These are phyloP conservation scores for Avahi laniger DNA, from an alignment of 2,797 vertebrate species.

Conservation along the genomic window DNA sequence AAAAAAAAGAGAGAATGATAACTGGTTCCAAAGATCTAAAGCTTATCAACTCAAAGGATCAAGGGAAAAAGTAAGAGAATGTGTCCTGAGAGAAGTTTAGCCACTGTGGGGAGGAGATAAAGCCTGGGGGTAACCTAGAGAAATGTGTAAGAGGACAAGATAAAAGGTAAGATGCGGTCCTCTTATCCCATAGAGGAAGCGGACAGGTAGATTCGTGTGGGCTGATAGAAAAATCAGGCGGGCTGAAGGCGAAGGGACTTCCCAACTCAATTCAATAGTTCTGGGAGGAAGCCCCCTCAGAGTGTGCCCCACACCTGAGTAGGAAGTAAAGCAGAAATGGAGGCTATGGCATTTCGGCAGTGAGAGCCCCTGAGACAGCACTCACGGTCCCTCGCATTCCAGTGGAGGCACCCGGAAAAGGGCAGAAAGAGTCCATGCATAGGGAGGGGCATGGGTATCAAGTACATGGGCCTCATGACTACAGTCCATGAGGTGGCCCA, in stretches of 20 bases:
- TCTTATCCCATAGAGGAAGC: neutral
- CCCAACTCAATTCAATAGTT: neutral
- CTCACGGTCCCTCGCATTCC: neutral
- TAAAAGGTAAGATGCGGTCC: neutral
- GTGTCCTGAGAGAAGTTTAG: neutral
- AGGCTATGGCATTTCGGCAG: neutral
- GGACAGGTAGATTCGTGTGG: neutral
- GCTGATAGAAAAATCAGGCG: neutral
- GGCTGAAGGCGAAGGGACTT: neutral
- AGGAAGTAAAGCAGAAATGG: neutral
- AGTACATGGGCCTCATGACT: neutral
- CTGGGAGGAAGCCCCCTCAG: neutral
- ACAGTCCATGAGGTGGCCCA: too few species aligned
- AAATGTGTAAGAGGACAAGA: rapidly evolving
- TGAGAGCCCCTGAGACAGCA: neutral
- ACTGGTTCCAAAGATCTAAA: neutral
- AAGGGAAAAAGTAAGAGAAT: neutral
- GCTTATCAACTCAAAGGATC: neutral
- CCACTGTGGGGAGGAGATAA: neutral
- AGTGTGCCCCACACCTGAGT: too few species aligned
- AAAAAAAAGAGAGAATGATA: neutral
- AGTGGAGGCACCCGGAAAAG: neutral
- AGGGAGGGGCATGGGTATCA: neutral
- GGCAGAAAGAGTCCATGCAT: neutral
- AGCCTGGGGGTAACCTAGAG: neutral